phyloP scores from a whole-genome alignment of 1,140 invertebrate species.

The Pseudomyrmex sp. region DNA sequence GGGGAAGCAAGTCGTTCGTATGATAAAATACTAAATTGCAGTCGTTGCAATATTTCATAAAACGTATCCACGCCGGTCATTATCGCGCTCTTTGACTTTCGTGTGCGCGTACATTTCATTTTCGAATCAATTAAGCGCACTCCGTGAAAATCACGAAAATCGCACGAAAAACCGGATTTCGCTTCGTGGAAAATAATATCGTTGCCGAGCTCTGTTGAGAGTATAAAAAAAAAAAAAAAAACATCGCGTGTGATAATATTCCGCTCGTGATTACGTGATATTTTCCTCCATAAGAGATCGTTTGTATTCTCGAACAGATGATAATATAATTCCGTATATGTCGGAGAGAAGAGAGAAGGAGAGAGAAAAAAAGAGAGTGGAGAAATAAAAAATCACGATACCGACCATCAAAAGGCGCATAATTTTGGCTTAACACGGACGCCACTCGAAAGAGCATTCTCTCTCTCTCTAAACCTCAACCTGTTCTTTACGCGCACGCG shows the following conservation, averaged over 20 bases:
- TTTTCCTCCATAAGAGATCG: conserved; percentile 23
- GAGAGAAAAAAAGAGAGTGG: not conserved
- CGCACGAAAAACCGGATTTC: conserved; percentile 11
- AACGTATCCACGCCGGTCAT: conserved; percentile 34
- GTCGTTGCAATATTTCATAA: conserved; percentile 30
- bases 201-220: not conserved
- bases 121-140: conserved; percentile 51
- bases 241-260: conserved; percentile 52
- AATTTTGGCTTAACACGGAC: conserved; percentile 63
- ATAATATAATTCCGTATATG: conserved; percentile 23
- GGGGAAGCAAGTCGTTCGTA: conserved; percentile 43
- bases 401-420: conserved; percentile 41
- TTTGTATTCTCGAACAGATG: conserved; percentile 14
- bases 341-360: not conserved
- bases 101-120: conserved; percentile 44
- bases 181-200: conserved; percentile 23
- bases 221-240: not conserved
- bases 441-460: conserved; percentile 19
- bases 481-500: conserved; percentile 48
- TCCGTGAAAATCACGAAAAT: conserved; percentile 28
- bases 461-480: conserved; percentile 39
- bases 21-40: conserved; percentile 53
- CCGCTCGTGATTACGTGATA: conserved; percentile 41
- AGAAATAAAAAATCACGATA: not conserved
- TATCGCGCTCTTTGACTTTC: conserved; percentile 12